phyloP scores from a whole-genome alignment of 1,140 invertebrate genomes.

The Drosophila saltans region DNA sequence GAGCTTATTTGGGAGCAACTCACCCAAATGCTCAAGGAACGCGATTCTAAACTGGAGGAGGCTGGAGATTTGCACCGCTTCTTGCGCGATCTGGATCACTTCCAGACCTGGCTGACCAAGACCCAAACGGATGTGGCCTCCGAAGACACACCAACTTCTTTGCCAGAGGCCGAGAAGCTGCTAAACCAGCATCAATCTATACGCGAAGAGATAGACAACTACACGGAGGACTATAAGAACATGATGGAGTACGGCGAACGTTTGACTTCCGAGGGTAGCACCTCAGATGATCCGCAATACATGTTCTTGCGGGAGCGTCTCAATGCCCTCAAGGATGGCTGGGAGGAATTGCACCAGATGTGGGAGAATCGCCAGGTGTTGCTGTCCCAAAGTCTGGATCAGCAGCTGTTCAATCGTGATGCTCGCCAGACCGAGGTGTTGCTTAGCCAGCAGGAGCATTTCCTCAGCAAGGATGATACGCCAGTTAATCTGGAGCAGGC shows the following conservation, averaged over 20 bases:
- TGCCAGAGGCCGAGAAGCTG: slow-evolving; percentile 98
- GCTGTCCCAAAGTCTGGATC: slow-evolving; percentile 95
- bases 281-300: slow-evolving; percentile 97
- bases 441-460: slow-evolving; percentile 98
- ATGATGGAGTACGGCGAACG: slow-evolving; percentile 99
- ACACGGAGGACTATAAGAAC: slow-evolving; percentile 98
- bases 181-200: slow-evolving; percentile 98
- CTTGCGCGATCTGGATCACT: slow-evolving; percentile 99
- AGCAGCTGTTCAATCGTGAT: slow-evolving; percentile 98
- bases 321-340: slow-evolving; percentile 98
- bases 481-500: slow-evolving; percentile 97
- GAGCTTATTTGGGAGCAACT: slow-evolving; percentile 96
- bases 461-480: slow-evolving; percentile 96
- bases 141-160: slow-evolving; percentile 97
- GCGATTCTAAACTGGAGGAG: slow-evolving; percentile 99
- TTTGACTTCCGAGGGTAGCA: slow-evolving; percentile 87
- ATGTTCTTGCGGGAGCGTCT: slow-evolving; percentile 98
- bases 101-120: slow-evolving; percentile 99
- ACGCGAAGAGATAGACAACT: slow-evolving; percentile 99
- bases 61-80: slow-evolving; percentile 99
- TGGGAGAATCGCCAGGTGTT: slow-evolving; percentile 99
- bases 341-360: slow-evolving; percentile 99
- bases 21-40: slow-evolving; percentile 98
- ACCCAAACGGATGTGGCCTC: slow-evolving; percentile 99
- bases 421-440: slow-evolving; percentile 98